Percentiles rank a stretch among this genome's conserved stretches.
phyloP scores from a whole-genome alignment of 2,113 vertebrate species.

The Henicopernis longicauda region DNA sequence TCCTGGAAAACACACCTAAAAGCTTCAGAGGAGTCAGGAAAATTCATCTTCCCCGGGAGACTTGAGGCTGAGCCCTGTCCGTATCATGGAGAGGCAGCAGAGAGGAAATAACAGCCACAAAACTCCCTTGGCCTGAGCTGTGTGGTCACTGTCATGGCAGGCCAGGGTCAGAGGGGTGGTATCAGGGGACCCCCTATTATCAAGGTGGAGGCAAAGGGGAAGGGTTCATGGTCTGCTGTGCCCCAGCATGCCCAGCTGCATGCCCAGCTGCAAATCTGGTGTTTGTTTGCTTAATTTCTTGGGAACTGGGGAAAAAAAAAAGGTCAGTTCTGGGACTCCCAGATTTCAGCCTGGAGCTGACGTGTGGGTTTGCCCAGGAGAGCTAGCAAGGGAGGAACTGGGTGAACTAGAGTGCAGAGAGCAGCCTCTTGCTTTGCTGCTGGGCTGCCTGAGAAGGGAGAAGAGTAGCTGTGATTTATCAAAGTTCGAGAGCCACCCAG shows the following conservation, averaged over 20 bases:
- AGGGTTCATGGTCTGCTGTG: not conserved
- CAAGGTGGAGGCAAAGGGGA: not conserved
- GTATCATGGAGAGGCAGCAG: rapidly evolving
- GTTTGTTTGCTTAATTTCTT: not conserved
- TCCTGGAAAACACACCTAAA: not conserved
- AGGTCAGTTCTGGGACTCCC: not conserved
- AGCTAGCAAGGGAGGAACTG: not conserved
- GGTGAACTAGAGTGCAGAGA: not conserved
- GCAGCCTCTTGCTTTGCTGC: not conserved
- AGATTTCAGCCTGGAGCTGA: not conserved
- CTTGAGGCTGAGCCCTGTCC: not conserved
- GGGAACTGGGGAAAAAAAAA: not conserved
- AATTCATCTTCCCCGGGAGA: not conserved
- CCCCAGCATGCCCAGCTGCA: rapidly evolving
- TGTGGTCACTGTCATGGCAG: rapidly evolving
- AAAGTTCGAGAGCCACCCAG: not conserved
- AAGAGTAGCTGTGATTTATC: not conserved
- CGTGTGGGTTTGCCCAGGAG: rapidly evolving
- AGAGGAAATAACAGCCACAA: not conserved
- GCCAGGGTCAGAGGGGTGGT: not conserved
- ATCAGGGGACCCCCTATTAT: rapidly evolving
- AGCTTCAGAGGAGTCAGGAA: not conserved
- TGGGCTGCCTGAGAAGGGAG: not conserved
- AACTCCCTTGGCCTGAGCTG: not conserved
- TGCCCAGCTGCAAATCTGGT: not conserved